Evolutionary conservation across 30 jellyfish, hydroid and myxozoan species (phyloP), one percentile per base, ranked within the genome.

Genomic region (Clytia hemisphaerica): DNA sequence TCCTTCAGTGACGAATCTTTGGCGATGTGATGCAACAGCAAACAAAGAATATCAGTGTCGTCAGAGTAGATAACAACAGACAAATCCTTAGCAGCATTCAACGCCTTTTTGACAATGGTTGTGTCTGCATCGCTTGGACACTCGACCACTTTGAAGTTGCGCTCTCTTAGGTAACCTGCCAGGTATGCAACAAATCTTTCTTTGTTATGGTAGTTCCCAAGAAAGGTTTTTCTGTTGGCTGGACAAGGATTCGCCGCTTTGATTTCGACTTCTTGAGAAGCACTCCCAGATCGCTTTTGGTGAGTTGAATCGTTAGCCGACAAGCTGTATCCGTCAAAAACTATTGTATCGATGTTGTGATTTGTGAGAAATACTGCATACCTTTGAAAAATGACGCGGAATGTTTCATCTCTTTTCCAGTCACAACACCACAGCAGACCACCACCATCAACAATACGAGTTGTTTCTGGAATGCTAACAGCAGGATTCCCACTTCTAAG

Each of bases 81-180:
- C 24, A 9, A 6, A 15, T 9, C 25, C 12, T 32, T 40, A 7
- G 53, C 53, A 7, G 53, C 53, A 40, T 10, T 16, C 10, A 40
- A 40, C 10, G 53, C 53, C 16, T 53, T 57, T 27, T 36, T 4
- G 15, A 72, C 84, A 72, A 72, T 57, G 1, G 55, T 22, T 27
- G 57, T 58, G 29, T 58, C 71, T 58, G 71, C 48, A 58, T 25
- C 71, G 33, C 71, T 58, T 22, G 71, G 57, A 34, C 71, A 58
- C 29, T 58, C 71, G 44, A 58, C 15, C 24, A 58, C 48, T 34
- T 30, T 58, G 28, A 51, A 51, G 31, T 51, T 22, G 28, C 15
- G 10, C 53, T 22, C 66, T 29, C 37, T 27, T 7, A 51, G 30
- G 12, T 10, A 7, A 7, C 21, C 28, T 51, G 19, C 7, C 33